A percentile compares a stretch with the other conserved stretches of the same genome.
Evolutionary conservation across 2,113 vertebrate species (phyloP).

Genomic region (Leucopsar rothschildi): DNA sequence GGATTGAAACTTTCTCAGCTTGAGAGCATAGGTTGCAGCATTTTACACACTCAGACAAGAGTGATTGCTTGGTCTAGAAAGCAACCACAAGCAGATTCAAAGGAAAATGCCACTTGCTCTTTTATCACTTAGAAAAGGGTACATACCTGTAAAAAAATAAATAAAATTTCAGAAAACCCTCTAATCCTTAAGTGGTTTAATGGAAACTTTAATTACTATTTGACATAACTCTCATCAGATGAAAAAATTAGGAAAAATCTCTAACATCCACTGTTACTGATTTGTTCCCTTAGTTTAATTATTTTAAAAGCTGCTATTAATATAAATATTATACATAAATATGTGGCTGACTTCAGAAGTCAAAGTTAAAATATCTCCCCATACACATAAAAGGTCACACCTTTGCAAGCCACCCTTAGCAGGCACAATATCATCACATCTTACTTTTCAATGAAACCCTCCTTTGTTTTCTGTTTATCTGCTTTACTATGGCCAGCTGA

Average conservation of each 20-base stretch:
- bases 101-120: neutral
- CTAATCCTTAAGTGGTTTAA: neutral
- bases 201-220: neutral
- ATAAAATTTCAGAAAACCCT: neutral
- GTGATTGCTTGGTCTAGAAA: neutral
- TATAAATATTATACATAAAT: constrained; percentile 67
- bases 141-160: neutral
- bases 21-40: neutral
- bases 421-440: neutral
- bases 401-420: neutral
- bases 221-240: neutral
- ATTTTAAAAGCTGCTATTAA: neutral
- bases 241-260: neutral
- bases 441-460: neutral
- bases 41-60: neutral
- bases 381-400: neutral
- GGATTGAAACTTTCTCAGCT: neutral
- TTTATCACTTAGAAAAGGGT: neutral
- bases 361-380: neutral
- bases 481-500: neutral
- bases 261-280: neutral
- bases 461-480: neutral
- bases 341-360: neutral
- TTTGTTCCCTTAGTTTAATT: neutral
- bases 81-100: neutral